Conservation (phyloP, 2,797 vertebrate species). For the Pantherophis vulpinus region DNA sequence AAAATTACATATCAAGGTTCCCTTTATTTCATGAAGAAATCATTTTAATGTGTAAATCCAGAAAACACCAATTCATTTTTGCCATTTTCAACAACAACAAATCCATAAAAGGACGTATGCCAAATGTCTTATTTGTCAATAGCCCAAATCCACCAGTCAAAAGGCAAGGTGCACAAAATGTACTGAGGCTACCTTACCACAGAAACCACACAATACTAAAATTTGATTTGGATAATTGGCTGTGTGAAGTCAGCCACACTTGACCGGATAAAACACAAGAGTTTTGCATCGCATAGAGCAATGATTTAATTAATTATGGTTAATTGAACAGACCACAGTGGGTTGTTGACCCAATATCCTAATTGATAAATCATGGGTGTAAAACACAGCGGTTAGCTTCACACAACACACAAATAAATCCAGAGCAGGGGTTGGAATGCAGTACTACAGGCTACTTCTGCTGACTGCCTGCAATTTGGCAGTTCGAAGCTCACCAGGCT, state of each 20-base stretch:
- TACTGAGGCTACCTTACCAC: not conserved
- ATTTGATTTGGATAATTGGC: not conserved
- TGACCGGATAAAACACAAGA: not conserved
- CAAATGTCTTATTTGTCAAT: not conserved
- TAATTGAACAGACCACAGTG: not conserved
- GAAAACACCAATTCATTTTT: not conserved
- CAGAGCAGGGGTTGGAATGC: not conserved
- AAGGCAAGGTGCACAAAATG: not conserved
- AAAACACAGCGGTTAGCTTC: not conserved
- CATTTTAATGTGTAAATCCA: not conserved
- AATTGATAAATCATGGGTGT: not conserved
- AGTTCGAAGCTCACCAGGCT: no score
- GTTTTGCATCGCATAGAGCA: not conserved
- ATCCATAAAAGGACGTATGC: not conserved
- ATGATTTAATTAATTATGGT: not conserved
- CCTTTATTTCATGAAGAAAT: not conserved
- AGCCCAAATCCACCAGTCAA: not conserved
- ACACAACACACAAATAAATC: not conserved
- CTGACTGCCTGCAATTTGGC: no score
- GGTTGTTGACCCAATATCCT: not conserved
- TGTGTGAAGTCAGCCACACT: not conserved
- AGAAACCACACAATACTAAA: not conserved
- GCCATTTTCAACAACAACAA: not conserved
- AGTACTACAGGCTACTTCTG: no score
- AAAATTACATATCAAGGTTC: not conserved